phyloP scores from a whole-genome alignment of 2,113 vertebrate genomes.

The Buteo buteo region DNA sequence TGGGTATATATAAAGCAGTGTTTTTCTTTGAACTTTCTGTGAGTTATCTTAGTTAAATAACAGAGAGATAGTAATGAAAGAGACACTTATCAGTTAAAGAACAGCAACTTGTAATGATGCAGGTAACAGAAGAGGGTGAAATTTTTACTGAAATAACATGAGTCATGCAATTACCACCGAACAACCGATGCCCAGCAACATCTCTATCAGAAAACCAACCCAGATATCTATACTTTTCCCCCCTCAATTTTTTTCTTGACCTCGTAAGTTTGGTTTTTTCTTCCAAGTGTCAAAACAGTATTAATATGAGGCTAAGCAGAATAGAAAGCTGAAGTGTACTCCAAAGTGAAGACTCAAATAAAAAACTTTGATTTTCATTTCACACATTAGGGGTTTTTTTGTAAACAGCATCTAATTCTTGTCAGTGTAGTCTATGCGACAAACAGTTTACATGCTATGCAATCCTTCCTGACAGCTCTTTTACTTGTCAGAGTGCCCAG shows the following conservation, averaged over 20 bases:
- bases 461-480: neutral
- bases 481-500: neutral
- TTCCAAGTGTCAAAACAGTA: neutral
- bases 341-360: neutral
- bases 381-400: neutral
- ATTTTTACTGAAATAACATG: neutral
- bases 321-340: neutral
- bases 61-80: neutral
- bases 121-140: neutral
- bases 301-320: neutral
- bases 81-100: neutral
- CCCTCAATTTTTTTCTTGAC: neutral
- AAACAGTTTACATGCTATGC: neutral
- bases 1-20: neutral
- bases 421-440: neutral
- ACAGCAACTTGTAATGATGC: neutral
- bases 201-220: neutral
- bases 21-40: neutral
- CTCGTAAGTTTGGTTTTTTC: neutral
- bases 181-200: neutral
- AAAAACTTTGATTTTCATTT: neutral
- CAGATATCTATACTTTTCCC: neutral
- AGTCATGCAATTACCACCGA: neutral
- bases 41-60: neutral
- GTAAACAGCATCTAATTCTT: neutral